Evolutionary conservation across 2,113 vertebrate genomes (phyloP).

Genomic region (Telmatochromis brichardi): DNA sequence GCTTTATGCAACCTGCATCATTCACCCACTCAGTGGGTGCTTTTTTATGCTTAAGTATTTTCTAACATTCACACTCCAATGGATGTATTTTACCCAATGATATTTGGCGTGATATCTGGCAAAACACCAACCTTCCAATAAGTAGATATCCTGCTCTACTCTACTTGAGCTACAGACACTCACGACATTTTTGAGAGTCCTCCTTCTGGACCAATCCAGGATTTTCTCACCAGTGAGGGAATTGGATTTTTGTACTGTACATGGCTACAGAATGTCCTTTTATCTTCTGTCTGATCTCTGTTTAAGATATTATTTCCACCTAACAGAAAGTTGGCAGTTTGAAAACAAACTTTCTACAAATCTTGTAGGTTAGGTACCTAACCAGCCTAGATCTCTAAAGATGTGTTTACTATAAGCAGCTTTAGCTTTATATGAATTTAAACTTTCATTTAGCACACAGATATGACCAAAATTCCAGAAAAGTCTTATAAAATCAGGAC

Average conservation of each 20-base stretch:
- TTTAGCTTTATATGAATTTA: not conserved
- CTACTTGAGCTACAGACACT: not conserved
- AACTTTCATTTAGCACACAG: not conserved
- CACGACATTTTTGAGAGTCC: not conserved
- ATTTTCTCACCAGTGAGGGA: not conserved
- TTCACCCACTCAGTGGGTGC: not conserved
- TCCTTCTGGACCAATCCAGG: not conserved
- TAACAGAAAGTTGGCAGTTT: not conserved
- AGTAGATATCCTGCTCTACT: not conserved
- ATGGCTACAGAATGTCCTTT: not conserved
- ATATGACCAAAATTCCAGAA: not conserved
- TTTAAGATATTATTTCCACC: not conserved
- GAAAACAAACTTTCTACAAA: not conserved
- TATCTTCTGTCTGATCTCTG: not conserved
- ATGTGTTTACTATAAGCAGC: not conserved
- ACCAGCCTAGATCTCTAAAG: not conserved
- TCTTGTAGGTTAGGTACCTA: not conserved
- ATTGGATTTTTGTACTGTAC: not conserved
- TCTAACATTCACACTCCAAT: not conserved
- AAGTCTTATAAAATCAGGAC: not conserved
- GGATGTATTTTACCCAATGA: not conserved
- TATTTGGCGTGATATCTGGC: not conserved
- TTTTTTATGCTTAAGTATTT: not conserved
- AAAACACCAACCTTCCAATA: not conserved
- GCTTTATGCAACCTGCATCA: not conserved